Conservation (phyloP, 64 coral and sea anemone species). For the Stylophora pistillata region DNA sequence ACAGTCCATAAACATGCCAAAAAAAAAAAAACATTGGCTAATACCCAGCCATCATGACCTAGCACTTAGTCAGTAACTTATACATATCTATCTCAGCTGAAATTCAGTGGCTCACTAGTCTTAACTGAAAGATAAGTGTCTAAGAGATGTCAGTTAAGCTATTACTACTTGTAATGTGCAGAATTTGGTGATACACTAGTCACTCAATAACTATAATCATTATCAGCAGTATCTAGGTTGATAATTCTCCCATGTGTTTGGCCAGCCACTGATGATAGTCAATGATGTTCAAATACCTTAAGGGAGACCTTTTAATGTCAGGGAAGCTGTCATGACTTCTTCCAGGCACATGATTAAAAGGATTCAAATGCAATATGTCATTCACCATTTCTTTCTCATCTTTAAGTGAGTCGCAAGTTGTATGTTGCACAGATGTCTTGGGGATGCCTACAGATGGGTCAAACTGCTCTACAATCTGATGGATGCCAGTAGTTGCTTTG, state of each 20-base stretch:
- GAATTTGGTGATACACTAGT: too few species aligned
- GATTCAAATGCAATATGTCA: conserved; percentile 53
- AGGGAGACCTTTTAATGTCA: conserved; percentile 56
- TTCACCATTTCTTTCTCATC: conserved; percentile 74
- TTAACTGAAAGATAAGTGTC: too few species aligned
- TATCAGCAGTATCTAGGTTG: conserved; percentile 1
- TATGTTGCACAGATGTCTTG: conserved; percentile 56
- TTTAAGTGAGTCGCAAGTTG: conserved; percentile 47
- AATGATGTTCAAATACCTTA: conserved; percentile 55
- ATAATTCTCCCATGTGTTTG: conserved; percentile 51
- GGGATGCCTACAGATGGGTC: conserved; percentile 41
- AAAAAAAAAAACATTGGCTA: too few species aligned
- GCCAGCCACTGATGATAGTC: conserved; percentile 68
- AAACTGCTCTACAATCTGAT: conserved; percentile 38
- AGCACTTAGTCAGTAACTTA: too few species aligned
- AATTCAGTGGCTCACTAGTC: too few species aligned
- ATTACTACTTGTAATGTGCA: too few species aligned
- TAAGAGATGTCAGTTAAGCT: too few species aligned
- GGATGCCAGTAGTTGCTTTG: conserved; percentile 64
- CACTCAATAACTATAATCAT: too few species aligned
- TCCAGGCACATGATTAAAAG: conserved; percentile 32
- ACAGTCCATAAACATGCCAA: too few species aligned
- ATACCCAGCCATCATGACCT: too few species aligned
- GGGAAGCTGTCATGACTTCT: conserved; percentile 64
- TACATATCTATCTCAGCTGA: too few species aligned